Percentiles rank a stretch among this genome's conserved stretches.
phyloP scores from a whole-genome alignment of 2,113 vertebrate species.

The Calidris pugnax region DNA sequence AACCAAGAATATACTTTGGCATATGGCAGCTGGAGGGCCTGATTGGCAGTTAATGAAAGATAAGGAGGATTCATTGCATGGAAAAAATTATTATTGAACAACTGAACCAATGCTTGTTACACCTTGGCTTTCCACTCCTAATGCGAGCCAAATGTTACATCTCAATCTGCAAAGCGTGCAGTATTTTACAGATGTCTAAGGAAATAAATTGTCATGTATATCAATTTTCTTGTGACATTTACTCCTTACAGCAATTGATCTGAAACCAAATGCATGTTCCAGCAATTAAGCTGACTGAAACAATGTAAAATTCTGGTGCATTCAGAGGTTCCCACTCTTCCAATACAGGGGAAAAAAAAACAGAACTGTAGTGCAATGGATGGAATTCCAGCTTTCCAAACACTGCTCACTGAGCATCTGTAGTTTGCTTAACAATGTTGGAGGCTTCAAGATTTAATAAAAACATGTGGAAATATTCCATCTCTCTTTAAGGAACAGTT shows the following conservation, averaged over 20 bases:
- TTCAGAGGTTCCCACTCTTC: not conserved
- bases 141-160: conserved; percentile 42
- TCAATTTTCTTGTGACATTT: conserved; percentile 49
- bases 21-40: not conserved
- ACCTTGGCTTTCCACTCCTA: conserved; percentile 21
- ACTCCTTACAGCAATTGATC: conserved; percentile 30
- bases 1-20: conserved; percentile 4
- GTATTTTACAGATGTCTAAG: conserved; percentile 34
- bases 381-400: not conserved
- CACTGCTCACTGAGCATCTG: not conserved
- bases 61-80: conserved; percentile 32
- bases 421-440: not conserved
- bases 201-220: conserved; percentile 9
- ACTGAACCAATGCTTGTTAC: conserved; percentile 6
- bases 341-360: not conserved
- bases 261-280: conserved; percentile 31
- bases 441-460: not conserved
- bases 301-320: not conserved
- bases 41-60: conserved; percentile 50
- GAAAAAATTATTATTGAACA: conserved; percentile 39
- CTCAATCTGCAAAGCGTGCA: not conserved
- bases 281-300: conserved; percentile 36
- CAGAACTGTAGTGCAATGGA: not conserved
- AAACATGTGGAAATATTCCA: not conserved
- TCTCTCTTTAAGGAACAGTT: not conserved